Conservation (phyloP, 2,797 vertebrate species). For the Anisognathus igniventris region DNA sequence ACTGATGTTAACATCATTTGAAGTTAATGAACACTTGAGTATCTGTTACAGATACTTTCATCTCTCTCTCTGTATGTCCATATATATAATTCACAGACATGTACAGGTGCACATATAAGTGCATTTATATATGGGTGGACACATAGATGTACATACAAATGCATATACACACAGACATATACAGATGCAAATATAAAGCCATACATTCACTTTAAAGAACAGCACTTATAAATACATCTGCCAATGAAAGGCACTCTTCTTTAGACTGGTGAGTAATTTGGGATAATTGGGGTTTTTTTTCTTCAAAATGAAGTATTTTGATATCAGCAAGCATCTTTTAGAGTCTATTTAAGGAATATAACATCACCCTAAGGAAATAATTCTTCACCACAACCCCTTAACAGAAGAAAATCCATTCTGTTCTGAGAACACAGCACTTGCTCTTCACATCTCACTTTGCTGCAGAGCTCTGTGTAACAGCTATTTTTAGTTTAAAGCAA, state of each 20-base stretch:
- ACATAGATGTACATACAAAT: neutral
- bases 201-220: neutral
- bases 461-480: neutral
- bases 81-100: neutral
- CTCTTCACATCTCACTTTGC: neutral
- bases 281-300: neutral
- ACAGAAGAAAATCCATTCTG: neutral
- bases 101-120: neutral
- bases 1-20: neutral
- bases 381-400: neutral
- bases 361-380: neutral
- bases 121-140: neutral
- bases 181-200: neutral
- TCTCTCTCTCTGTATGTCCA: neutral
- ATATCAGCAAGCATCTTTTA: neutral
- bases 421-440: neutral
- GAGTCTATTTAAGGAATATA: neutral
- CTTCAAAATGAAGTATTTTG: neutral
- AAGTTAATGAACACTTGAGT: neutral
- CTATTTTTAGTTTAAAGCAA: slow-evolving; percentile 33
- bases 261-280: neutral
- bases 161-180: neutral
- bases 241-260: neutral
- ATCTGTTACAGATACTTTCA: neutral
- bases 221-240: neutral